phyloP scores from a whole-genome alignment of 1,140 invertebrate species.

The Drosophila yakuba region DNA sequence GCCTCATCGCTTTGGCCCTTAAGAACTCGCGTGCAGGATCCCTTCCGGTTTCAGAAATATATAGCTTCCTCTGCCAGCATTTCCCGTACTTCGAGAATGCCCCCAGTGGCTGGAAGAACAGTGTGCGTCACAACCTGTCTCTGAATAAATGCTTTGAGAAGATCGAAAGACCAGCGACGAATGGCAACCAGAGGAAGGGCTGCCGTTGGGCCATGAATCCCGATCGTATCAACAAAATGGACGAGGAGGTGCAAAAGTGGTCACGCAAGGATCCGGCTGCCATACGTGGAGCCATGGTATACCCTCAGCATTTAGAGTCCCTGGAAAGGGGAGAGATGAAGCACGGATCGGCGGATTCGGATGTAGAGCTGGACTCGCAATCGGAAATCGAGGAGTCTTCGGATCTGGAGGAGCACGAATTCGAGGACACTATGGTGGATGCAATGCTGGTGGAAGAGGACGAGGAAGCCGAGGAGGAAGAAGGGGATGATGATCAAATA shows the following conservation, averaged over 20 bases:
- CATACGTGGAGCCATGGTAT: slow-evolving; percentile 95
- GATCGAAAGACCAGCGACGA: slow-evolving; percentile 95
- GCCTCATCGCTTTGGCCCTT: slow-evolving; percentile 98
- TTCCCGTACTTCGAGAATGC: slow-evolving; percentile 99
- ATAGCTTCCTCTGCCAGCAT: slow-evolving; percentile 99
- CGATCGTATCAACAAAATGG: slow-evolving; percentile 97
- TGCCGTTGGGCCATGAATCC: slow-evolving; percentile 99
- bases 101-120: slow-evolving; percentile 99
- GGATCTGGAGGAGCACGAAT: slow-evolving; percentile 85
- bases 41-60: slow-evolving; percentile 98
- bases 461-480: slow-evolving; percentile 66
- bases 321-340: slow-evolving; percentile 94
- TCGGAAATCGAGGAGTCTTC: slow-evolving; percentile 85
- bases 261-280: slow-evolving; percentile 95
- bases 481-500: slow-evolving; percentile 60
- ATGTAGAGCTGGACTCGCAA: slow-evolving; percentile 86
- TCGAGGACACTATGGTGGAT: slow-evolving; percentile 85
- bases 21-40: slow-evolving; percentile 98
- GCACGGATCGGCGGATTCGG: slow-evolving; percentile 87
- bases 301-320: slow-evolving; percentile 93
- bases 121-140: slow-evolving; percentile 97
- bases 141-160: slow-evolving; percentile 99
- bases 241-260: slow-evolving; percentile 98
- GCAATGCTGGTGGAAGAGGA: slow-evolving; percentile 80
- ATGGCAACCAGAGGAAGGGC: slow-evolving; percentile 92